A percentile compares a stretch with the other conserved stretches of the same genome.
Evolutionary conservation across 2,797 vertebrate species (phyloP).

Genomic region (Spinibarbus caldwelli): DNA sequence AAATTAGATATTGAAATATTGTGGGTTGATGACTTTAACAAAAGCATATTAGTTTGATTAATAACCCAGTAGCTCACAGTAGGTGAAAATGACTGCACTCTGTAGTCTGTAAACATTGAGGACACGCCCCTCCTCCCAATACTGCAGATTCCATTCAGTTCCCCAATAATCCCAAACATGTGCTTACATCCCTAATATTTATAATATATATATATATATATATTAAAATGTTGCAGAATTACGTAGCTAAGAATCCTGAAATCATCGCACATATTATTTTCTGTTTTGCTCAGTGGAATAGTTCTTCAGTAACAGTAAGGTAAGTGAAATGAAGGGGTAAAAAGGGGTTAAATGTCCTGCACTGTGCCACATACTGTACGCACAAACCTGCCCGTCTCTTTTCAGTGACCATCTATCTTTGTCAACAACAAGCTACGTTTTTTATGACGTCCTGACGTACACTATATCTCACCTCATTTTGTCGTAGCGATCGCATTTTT

Average conservation of each 20-base stretch:
- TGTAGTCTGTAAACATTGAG: neutral
- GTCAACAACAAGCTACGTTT: neutral
- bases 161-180: neutral
- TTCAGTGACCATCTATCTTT: neutral
- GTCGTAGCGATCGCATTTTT: slow-evolving; percentile 59
- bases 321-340: neutral
- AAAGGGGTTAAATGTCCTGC: neutral
- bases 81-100: neutral
- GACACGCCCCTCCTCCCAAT: neutral
- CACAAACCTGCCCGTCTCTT: neutral
- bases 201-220: too few species aligned
- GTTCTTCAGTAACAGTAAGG: neutral
- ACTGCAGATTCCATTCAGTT: neutral
- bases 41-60: neutral
- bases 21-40: neutral
- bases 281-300: neutral
- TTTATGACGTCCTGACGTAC: neutral
- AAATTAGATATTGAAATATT: neutral
- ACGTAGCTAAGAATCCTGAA: neutral
- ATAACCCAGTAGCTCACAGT: neutral
- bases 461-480: slow-evolving; percentile 70
- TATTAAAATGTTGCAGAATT: neutral
- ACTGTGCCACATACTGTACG: neutral
- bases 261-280: neutral
- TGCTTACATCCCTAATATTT: neutral